These are phyloP conservation scores for Spodoptera picta DNA, from an alignment of 2,888 invertebrate species.

Conservation along the genomic window DNA sequence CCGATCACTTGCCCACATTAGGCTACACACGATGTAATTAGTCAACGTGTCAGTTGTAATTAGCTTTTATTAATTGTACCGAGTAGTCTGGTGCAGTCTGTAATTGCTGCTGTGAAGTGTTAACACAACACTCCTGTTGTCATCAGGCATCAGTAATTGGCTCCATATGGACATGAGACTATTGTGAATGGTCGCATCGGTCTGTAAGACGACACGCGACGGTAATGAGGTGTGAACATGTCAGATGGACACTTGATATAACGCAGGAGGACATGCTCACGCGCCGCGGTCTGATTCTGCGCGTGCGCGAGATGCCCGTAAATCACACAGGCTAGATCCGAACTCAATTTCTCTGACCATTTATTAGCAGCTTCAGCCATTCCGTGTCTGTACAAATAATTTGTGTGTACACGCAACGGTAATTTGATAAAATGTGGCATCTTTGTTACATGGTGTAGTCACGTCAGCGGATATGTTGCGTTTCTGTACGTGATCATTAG, in stretches of 20 bases:
- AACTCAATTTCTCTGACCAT: slow-evolving; percentile 51
- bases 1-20: background rate
- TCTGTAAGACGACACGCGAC: slow-evolving; percentile 24
- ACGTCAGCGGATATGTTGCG: slow-evolving; percentile 45
- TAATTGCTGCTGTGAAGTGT: slow-evolving; percentile 19
- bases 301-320: slow-evolving; percentile 40
- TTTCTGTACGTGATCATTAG: slow-evolving; percentile 24
- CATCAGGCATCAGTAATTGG: slow-evolving; percentile 18
- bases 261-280: slow-evolving; percentile 41
- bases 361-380: slow-evolving; percentile 36
- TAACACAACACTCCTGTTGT: slow-evolving; percentile 21
- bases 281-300: slow-evolving; percentile 58
- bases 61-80: slow-evolving; percentile 15
- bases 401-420: slow-evolving; percentile 53
- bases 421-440: slow-evolving; percentile 46
- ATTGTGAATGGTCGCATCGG: slow-evolving; percentile 21
- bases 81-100: background rate
- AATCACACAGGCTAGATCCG: slow-evolving; percentile 50
- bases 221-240: slow-evolving; percentile 50
- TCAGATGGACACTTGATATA: slow-evolving; percentile 53
- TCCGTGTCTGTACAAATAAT: slow-evolving; percentile 49
- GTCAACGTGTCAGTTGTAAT: slow-evolving; percentile 16
- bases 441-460: slow-evolving; percentile 40
- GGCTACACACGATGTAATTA: slow-evolving; percentile 4
- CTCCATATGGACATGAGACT: slow-evolving; percentile 27